Evolutionary conservation across 2,797 vertebrate species (phyloP), one percentile per base, ranked within the genome.

Genomic region (Coluber constrictor): DNA sequence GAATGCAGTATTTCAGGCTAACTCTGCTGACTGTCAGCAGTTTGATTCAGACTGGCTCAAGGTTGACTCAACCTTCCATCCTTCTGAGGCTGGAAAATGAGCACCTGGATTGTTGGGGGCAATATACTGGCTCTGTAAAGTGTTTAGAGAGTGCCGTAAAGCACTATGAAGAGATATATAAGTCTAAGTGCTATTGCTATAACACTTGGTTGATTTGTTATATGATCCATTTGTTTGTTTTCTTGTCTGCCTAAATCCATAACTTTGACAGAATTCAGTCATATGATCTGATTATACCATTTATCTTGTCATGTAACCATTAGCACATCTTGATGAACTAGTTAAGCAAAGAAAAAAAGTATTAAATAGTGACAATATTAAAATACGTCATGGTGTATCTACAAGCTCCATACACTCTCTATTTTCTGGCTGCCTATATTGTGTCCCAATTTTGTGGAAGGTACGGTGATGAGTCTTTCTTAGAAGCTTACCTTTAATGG

Each of bases 311-410:
- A 91, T 4, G 20, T 37, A 7, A 83, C 25, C 25, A 43, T 25
- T 59, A 59, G 32, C 37, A 23, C n/a, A 74, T 5, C 51, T 90
- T 79, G n/a, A 74, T 47, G 37, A 57, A 59, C 4, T 13, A 66
- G 8, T 54, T 74, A 23, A 37, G 56, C 32, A 79, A 32, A 86
- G 56, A 18, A 95, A 95, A 79, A 93, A 93, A 63, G 63, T 94
- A 90, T 70, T 90, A 95, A 96, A 93, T 13, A 95, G 93, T 90
- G 63, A 93, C 94, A 91, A 89, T 90, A 66, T 74, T 90, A 94
- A 94, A 94, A 95, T 93, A 51, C 32, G 61, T 66, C 60, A 51
- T 4, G 7, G 13, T 27, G 8, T 47, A n/a, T 25, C 6, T 56
- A 25, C 54, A 90, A 13, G 56, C 12, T 74, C 18, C 9, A 66